Conservation (phyloP, 2,113 vertebrate genomes). For the Pampusana beccarii region DNA sequence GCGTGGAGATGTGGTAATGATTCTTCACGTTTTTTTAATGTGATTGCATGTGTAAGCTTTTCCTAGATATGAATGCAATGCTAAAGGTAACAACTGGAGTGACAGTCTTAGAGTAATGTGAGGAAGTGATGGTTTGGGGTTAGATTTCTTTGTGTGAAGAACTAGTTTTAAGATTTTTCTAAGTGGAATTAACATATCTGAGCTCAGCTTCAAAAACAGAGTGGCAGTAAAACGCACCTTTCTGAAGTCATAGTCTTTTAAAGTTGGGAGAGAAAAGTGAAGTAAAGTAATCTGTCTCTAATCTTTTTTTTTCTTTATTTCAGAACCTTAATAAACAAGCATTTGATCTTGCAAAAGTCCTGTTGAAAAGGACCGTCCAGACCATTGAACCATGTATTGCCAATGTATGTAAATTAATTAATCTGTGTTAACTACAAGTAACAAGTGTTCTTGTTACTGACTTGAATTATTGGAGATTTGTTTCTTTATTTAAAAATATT, state of each 20-base stretch:
- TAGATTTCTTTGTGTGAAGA: not conserved
- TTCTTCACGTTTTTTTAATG: not conserved
- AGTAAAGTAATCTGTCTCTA: not conserved
- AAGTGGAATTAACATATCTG: not conserved
- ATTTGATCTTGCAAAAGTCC: constrained; percentile 94
- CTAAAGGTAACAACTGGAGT: not conserved
- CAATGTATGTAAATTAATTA: constrained; percentile 83
- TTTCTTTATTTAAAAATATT: not conserved
- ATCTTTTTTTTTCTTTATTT: constrained; percentile 31
- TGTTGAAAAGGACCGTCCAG: constrained; percentile 97
- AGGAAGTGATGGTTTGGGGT: not conserved
- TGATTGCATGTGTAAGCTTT: not conserved
- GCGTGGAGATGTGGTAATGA: not conserved
- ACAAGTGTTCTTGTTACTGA: not conserved
- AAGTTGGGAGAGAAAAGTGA: not conserved
- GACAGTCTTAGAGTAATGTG: not conserved
- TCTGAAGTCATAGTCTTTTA: not conserved
- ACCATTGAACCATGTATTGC: constrained; percentile 97
- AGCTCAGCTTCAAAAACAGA: not conserved
- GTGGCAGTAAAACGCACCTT: not conserved
- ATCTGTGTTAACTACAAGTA: not conserved
- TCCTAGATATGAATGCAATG: not conserved
- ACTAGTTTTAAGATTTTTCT: not conserved
- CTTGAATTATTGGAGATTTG: not conserved
- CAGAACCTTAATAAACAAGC: constrained; percentile 99